Evolutionary conservation across 2,888 invertebrate species (phyloP), one percentile per base, ranked within the genome.

Genomic region (Macrophya annulata): DNA sequence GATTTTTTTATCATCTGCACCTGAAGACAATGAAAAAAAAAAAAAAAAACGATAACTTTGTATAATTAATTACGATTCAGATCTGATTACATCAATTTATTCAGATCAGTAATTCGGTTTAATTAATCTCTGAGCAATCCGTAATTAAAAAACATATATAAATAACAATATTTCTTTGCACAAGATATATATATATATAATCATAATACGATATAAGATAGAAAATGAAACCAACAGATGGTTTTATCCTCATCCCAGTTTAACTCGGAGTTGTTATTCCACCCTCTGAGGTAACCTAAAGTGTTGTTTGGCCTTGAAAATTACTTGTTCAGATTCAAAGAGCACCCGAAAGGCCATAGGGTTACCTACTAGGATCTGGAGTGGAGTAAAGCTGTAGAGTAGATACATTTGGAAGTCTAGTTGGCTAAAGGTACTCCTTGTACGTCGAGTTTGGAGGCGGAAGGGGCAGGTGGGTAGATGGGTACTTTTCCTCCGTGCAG

Each of bases 401-500:
- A 77, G 74, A 74, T 45, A 77, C 37, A 51, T 77, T 77, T 17
- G 9, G 55, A 37, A 51, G 55, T 77, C 77, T 55, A 77, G 77
- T 55, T 77, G 17, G 77, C 48, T 31, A 55, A 77, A 77, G 77
- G 48, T 77, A 77, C 51, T 77, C 77, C 21, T 31, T 31, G 31
- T 51, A 77, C 77, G 31, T 77, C 25, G 43, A 17, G 51, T 51
- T 25, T 9, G n/a, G 55, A n/a, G 68, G 68, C 31, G 31, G 31
- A 31, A 31, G 31, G 15, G 12, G 74, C 43, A 74, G 74, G 74
- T 45, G 48, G 45, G 40, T 81, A 37, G 43, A n/a, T 48, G 48
- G 83, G 55, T 83, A 71, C 83, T 83, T 68, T 31, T 71, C 68
- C 68, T 71, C n/a, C 25, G 31, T n/a, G n/a, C 48, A 45, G 40